Conservation (phyloP, 92 coral and sea anemone genomes). For the Anthopleura xanthogrammica region DNA sequence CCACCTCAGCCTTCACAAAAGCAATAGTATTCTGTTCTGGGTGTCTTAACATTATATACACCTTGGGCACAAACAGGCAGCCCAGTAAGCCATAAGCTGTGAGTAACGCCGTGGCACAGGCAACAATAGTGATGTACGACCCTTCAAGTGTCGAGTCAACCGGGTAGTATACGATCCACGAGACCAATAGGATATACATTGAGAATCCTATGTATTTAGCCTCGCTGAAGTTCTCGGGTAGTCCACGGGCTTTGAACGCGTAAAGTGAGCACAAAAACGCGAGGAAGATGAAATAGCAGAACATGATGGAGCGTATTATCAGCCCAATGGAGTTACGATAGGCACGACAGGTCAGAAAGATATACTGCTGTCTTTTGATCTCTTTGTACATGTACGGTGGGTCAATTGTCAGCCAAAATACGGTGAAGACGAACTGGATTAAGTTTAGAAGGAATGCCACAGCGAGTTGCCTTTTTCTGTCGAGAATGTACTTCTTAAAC, state of each 20-base stretch:
- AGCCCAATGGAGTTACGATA: constrained; percentile 38
- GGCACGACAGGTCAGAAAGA: constrained; percentile 55
- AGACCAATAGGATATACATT: constrained; percentile 68
- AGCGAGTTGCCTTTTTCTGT: constrained; percentile 36
- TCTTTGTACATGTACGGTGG: constrained; percentile 54
- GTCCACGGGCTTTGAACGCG: constrained; percentile 78
- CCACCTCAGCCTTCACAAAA: constrained; percentile 50
- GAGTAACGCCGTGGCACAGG: constrained; percentile 58
- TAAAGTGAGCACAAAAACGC: constrained; percentile 60
- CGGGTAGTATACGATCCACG: constrained; percentile 69
- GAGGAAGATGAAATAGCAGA: constrained; percentile 50
- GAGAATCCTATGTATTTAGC: constrained; percentile 73
- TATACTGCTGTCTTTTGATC: constrained; percentile 30
- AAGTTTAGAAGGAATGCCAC: constrained; percentile 38
- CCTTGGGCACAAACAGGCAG: constrained; percentile 73
- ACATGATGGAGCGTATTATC: constrained; percentile 45
- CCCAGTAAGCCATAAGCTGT: constrained; percentile 70
- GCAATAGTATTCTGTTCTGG: constrained; percentile 70
- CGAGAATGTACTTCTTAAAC: constrained; percentile 53
- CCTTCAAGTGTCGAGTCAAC: constrained; percentile 63
- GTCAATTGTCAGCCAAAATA: constrained; percentile 57
- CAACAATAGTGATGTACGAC: constrained; percentile 47
- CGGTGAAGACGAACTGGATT: constrained; percentile 35
- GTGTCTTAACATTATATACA: constrained; percentile 51
- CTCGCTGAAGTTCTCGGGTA: constrained; percentile 85